Evolutionary conservation across 2,888 invertebrate genomes (phyloP), one percentile per base, ranked within the genome.

Genomic region (Archaeoteleia sp.): DNA sequence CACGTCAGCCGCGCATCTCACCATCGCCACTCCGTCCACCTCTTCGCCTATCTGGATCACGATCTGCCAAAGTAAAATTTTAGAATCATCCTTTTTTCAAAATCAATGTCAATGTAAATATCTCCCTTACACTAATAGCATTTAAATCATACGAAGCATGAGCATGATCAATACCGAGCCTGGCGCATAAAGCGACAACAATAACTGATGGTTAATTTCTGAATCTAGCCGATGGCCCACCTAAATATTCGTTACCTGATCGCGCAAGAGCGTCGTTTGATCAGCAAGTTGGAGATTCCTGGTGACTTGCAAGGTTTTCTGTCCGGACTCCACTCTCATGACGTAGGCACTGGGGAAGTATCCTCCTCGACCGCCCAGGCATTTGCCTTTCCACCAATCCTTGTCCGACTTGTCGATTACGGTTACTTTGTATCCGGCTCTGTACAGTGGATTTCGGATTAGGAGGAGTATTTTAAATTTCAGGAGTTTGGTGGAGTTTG

Each of bases 351-450:
- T 96, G 2, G 97, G 97, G 82, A 97, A 97, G 87, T 93, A 97
- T 7, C 97, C 97, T 43, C 93, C 90, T 78, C 93, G 91, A 17
- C 97, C 96, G 1, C 90, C 89, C 67, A 96, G 88, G 80, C 95
- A 95, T 85, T 96, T 96, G 39, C 97, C 97, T 87, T 96, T 95
- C 97, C 97, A 97, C 97, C 97, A 97, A 82, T 97, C 96, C 7
- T 94, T 93, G 86, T 97, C 97, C 0, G 96, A 92, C 37, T 95
- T 96, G 83, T 97, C 97, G 73, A 95, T 95, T 58, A 97, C 96
- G 7, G 95, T 96, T 49, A 97, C 94, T 86, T 93, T 91, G 82
- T 72, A 84, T 46, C 79, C 82, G 46, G 83, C 84, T 60, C 84
- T 84, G 69, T 0, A 72, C 71, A 37, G 9, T 8, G 5, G 20